These are phyloP conservation scores for Caenorhabditis panamensis DNA, from an alignment of 2,888 invertebrate species.

Conservation along the genomic window DNA sequence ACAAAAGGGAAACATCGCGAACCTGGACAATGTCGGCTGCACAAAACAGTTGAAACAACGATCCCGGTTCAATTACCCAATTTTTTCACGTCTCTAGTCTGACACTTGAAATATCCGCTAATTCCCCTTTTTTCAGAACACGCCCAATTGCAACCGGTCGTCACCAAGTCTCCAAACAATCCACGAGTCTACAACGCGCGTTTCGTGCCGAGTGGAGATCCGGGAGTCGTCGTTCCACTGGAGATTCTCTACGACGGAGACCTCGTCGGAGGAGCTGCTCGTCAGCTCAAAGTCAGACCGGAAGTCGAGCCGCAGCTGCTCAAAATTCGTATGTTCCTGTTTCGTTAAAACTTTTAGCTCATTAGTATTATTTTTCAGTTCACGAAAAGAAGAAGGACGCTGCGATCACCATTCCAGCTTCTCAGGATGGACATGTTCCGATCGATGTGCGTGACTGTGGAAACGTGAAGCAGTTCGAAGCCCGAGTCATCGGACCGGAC, in stretches of 20 bases:
- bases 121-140: slow-evolving; percentile 28
- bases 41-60: too few species aligned
- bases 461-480: slow-evolving; percentile 57
- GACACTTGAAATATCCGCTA: too few species aligned
- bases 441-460: slow-evolving; percentile 69
- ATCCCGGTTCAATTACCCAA: too few species aligned
- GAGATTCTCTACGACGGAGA: slow-evolving; percentile 66
- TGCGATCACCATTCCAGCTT: slow-evolving; percentile 46
- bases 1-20: too few species aligned
- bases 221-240: slow-evolving; percentile 59
- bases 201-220: slow-evolving; percentile 59
- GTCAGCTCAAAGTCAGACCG: slow-evolving; percentile 44
- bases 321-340: slow-evolving; percentile 50
- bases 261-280: slow-evolving; percentile 53
- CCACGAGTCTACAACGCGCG: slow-evolving; percentile 57
- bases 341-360: too few species aligned
- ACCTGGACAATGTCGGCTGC: too few species aligned
- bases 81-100: too few species aligned
- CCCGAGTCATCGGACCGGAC: slow-evolving; percentile 70
- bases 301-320: slow-evolving; percentile 58
- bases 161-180: slow-evolving; percentile 40
- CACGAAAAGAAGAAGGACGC: slow-evolving; percentile 44
- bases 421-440: slow-evolving; percentile 60
- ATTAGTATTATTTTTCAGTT: slow-evolving; percentile 21
- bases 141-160: slow-evolving; percentile 34